These are phyloP conservation scores for Oryzias melastigma DNA, from an alignment of 2,113 vertebrate genomes.

Conservation along the genomic window DNA sequence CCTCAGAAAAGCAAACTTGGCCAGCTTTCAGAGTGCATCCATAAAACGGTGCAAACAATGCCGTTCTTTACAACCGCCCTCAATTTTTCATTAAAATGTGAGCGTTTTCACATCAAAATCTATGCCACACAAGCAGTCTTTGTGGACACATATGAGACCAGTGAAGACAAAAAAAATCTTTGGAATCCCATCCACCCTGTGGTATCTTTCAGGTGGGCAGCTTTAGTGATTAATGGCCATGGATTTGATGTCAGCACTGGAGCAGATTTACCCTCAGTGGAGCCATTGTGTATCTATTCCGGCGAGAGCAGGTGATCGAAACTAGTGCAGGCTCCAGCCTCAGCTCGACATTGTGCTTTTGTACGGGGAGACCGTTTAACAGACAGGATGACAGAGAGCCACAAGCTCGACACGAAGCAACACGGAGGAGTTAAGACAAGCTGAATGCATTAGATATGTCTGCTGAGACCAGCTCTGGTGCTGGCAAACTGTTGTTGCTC, in stretches of 20 bases:
- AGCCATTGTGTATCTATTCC: slow-evolving; percentile 41
- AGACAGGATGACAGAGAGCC: slow-evolving; percentile 1
- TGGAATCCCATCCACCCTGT: slow-evolving; percentile 34
- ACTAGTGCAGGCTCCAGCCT: slow-evolving; percentile 25
- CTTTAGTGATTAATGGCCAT: slow-evolving; percentile 66
- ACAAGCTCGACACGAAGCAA: slow-evolving; percentile 15
- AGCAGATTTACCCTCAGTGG: slow-evolving; percentile 48
- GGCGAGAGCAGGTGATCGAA: slow-evolving; percentile 37
- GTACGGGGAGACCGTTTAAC: slow-evolving; percentile 1
- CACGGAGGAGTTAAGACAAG: slow-evolving; percentile 1
- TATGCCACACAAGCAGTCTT: slow-evolving; percentile 4
- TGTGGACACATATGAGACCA: slow-evolving; percentile 5
- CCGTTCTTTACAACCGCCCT: slow-evolving; percentile 30
- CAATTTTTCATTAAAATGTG: slow-evolving; percentile 36
- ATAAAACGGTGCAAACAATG: slow-evolving; percentile 38
- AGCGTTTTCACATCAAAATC: slow-evolving; percentile 4
- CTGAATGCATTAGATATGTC: neutral
- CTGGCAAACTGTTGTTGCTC: neutral
- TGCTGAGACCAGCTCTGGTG: neutral
- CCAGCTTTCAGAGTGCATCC: slow-evolving; percentile 21
- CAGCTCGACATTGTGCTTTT: slow-evolving; percentile 37
- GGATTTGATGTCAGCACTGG: slow-evolving; percentile 73
- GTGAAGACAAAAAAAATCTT: slow-evolving; percentile 21
- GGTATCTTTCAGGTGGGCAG: slow-evolving; percentile 44
- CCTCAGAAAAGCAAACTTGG: slow-evolving; percentile 40